Evolutionary conservation across 2,113 vertebrate genomes (phyloP).

Genomic region (Catharus minimus): DNA sequence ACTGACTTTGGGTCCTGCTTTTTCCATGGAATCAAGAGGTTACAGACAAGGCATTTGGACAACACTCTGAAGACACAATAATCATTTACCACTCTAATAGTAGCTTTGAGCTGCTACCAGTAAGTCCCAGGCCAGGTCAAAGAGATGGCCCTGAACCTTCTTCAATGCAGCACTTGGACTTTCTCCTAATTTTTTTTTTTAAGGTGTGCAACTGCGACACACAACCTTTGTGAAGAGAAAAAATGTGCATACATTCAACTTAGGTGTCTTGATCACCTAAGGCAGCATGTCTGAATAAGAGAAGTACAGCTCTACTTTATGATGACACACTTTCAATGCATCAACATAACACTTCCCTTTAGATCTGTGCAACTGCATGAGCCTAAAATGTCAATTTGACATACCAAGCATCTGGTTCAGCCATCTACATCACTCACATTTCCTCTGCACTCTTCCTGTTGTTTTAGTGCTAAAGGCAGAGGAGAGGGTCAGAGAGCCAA

Average conservation of each 20-base stretch:
- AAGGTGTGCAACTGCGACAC: neutral
- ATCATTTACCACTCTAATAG: neutral
- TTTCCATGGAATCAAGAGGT: neutral
- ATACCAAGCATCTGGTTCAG: neutral
- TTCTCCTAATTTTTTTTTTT: neutral
- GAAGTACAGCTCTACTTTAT: neutral
- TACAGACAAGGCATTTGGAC: neutral
- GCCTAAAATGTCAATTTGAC: neutral
- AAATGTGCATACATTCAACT: neutral
- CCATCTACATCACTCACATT: neutral
- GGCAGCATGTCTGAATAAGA: neutral
- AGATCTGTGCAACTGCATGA: neutral
- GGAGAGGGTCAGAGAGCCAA: neutral
- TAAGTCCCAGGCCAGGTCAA: neutral
- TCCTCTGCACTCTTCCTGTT: neutral
- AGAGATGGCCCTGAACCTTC: neutral
- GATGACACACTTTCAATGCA: neutral
- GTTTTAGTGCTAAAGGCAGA: neutral
- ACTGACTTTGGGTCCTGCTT: neutral
- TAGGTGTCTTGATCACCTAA: neutral
- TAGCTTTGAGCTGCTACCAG: neutral
- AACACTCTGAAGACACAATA: neutral
- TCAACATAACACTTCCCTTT: rapidly evolving
- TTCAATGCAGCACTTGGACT: neutral
- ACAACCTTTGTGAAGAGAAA: neutral